Evolutionary conservation across 2,797 vertebrate genomes (phyloP), one percentile per base, ranked within the genome.

Genomic region (Acipenser oxyrinchus): DNA sequence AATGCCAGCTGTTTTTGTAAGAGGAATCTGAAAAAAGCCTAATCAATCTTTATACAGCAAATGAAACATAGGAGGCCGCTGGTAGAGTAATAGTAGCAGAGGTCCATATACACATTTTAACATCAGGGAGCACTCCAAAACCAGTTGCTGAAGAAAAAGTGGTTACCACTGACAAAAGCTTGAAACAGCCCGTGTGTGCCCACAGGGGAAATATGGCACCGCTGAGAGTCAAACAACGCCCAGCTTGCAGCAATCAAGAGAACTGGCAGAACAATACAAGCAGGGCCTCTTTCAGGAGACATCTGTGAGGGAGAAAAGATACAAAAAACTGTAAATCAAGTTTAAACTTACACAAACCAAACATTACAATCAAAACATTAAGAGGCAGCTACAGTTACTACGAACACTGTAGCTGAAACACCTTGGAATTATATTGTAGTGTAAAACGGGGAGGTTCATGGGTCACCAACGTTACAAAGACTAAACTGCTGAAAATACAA

Each of bases 1-100:
- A 94, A 94, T 91, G 93, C 91, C 89, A 93, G 90, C 83, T 92
- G 90, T 93, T 83, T 84, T 91, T 88, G 86, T 85, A 91, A 86
- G 84, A 86, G 82, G 94, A 91, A 87, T 91, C 81, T 85, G 88
- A 89, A 91, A 84, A 86, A 93, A 92, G 88, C 90, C 93, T 92
- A 93, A 95, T 92, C 91, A 95, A 94, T 93, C 84, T 81, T 49
- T 84, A 92, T 87, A 91, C 79, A 90, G 91, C 88, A 87, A 90
- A 88, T 91, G 68, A 74, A 80, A 84, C 81, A 74, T 78, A 66
- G 64, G 91, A 93, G 88, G 93, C 92, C 92, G 93, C 91, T 90
- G 90, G 88, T 88, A 87, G 75, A 91, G 87, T 88, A 88, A 86
- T 90, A 90, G 88, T 90, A 89, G 87, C 90, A 85, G 86, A 91